phyloP scores from a whole-genome alignment of 2,888 invertebrate species.

The Lasioglossum pauxillum region DNA sequence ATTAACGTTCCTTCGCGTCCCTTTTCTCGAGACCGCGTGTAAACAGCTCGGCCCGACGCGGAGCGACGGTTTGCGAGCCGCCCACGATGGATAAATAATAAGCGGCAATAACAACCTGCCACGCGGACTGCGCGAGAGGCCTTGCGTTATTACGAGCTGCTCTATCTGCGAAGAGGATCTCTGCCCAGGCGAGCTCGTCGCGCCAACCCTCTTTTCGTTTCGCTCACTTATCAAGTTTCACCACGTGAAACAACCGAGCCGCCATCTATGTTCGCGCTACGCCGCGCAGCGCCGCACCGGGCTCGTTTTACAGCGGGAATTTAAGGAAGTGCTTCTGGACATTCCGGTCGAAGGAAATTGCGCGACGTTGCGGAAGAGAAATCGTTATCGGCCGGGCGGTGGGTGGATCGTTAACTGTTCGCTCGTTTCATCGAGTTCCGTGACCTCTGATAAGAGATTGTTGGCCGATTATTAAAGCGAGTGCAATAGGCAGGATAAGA shows the following conservation, averaged over 20 bases:
- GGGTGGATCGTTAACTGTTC: neutral
- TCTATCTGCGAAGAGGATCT: conserved; percentile 63
- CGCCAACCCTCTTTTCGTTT: conserved; percentile 64
- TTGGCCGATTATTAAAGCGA: neutral
- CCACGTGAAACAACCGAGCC: neutral
- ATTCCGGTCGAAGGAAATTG: neutral
- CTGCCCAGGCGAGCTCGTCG: conserved; percentile 53
- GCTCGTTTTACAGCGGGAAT: conserved; percentile 25
- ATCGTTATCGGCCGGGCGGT: neutral
- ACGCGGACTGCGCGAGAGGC: conserved; percentile 33
- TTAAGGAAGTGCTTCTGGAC: neutral
- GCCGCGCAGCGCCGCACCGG: neutral
- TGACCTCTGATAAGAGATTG: neutral
- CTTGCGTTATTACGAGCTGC: conserved; percentile 54
- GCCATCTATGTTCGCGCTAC: neutral
- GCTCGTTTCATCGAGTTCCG: neutral
- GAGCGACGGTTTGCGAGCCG: conserved; percentile 39
- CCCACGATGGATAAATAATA: conserved; percentile 70
- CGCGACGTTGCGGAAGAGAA: neutral
- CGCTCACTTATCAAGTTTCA: conserved; percentile 47
- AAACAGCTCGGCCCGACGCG: conserved; percentile 56
- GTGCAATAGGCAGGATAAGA: no score
- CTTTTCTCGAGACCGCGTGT: conserved; percentile 44
- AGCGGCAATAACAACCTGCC: conserved; percentile 67
- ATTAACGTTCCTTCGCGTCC: conserved; percentile 56